A percentile compares a stretch with the other conserved stretches of the same genome.
These are phyloP conservation scores for Macropodus opercularis DNA, from an alignment of 2,797 vertebrate genomes.

Conservation along the genomic window DNA sequence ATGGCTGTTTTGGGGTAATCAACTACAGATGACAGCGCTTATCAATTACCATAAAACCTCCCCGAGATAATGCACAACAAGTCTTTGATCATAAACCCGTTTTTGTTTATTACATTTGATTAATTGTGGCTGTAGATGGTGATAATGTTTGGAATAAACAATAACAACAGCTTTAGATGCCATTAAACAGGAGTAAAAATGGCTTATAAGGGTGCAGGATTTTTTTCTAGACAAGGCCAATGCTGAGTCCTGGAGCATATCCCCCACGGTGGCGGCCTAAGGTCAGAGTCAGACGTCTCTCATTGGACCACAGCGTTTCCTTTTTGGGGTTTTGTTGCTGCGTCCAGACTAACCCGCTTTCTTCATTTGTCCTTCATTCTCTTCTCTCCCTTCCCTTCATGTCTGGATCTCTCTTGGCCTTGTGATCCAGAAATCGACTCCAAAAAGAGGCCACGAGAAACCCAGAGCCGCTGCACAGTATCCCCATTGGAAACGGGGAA, in stretches of 20 bases:
- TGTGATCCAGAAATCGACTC: conserved; percentile 59
- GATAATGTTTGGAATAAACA: conserved; percentile 38
- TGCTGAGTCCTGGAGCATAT: conserved; percentile 26
- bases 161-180: conserved; percentile 30
- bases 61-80: neutral
- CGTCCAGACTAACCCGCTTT: conserved; percentile 60
- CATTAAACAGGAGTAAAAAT: conserved; percentile 35
- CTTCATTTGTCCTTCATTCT: conserved; percentile 41
- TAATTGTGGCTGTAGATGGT: conserved; percentile 3
- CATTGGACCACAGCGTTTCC: conserved; percentile 37
- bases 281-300: conserved; percentile 45
- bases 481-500: conserved; percentile 41
- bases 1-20: conserved; percentile 12
- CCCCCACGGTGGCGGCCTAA: conserved; percentile 32
- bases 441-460: conserved; percentile 65
- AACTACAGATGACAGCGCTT: conserved; percentile 22
- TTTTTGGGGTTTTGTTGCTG: conserved; percentile 43
- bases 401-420: conserved; percentile 42
- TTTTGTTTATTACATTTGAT: conserved; percentile 38
- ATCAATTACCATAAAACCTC: conserved; percentile 10
- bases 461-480: conserved; percentile 25
- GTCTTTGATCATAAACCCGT: conserved; percentile 29
- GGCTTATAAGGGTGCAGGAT: conserved; percentile 39
- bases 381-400: conserved; percentile 3
- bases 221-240: conserved; percentile 37